Evolutionary conservation across 2,113 vertebrate species (phyloP).

Genomic region (Sminthopsis crassicaudata): DNA sequence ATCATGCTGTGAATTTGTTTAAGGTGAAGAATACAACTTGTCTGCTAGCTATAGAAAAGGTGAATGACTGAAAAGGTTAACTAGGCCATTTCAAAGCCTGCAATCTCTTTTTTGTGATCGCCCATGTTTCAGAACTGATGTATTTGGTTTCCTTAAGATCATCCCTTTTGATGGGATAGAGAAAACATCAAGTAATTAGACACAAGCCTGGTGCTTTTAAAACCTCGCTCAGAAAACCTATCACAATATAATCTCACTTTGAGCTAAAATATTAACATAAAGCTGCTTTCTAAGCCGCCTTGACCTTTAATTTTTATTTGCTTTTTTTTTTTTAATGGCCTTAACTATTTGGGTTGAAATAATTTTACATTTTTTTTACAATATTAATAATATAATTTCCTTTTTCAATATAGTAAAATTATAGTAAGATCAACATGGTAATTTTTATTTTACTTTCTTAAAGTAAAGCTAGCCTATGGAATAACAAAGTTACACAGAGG

Average conservation of each 20-base stretch:
- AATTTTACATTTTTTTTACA: neutral
- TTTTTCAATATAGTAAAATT: neutral
- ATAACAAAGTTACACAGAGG: neutral
- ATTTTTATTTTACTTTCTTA: neutral
- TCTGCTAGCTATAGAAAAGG: conserved; percentile 11
- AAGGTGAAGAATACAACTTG: neutral
- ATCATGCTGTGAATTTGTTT: neutral
- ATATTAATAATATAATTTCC: neutral
- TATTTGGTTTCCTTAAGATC: conserved; percentile 42
- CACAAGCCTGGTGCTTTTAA: neutral
- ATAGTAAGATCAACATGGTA: neutral
- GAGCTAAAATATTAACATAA: neutral
- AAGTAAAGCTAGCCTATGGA: neutral
- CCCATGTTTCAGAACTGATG: conserved; percentile 27
- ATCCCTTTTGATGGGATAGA: neutral
- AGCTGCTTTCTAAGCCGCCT: neutral
- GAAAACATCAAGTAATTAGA: conserved; percentile 63
- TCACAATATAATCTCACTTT: conserved; percentile 1
- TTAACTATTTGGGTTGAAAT: neutral
- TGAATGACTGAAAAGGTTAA: conserved; percentile 21
- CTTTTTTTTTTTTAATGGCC: neutral
- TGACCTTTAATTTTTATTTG: neutral
- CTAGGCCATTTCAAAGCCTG: neutral
- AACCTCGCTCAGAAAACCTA: neutral
- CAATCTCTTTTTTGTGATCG: conserved; percentile 12